These are phyloP conservation scores for Sinosuthora webbiana DNA, from an alignment of 2,113 vertebrate genomes.

Conservation along the genomic window DNA sequence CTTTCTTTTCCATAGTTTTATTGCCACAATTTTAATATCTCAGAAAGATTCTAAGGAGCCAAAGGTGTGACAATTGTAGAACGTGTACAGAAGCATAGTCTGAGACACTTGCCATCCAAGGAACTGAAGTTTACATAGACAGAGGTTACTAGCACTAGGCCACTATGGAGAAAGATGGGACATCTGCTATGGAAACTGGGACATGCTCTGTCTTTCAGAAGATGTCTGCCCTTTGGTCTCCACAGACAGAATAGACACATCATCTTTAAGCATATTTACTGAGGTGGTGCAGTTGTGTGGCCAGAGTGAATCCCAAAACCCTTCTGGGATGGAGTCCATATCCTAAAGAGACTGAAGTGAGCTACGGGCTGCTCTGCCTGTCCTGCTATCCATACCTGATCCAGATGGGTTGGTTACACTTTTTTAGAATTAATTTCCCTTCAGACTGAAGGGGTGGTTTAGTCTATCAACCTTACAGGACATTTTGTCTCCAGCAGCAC, in stretches of 20 bases:
- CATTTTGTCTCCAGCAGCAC: background rate
- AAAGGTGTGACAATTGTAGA: background rate
- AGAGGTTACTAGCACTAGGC: background rate
- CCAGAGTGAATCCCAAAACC: background rate
- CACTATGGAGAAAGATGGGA: background rate
- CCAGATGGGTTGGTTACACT: background rate
- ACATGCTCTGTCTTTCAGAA: background rate
- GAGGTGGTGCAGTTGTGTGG: background rate
- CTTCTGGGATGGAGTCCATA: background rate
- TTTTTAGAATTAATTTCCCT: background rate
- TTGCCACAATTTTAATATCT: background rate
- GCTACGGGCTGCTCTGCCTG: background rate
- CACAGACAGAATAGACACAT: rapidly evolving
- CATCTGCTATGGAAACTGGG: background rate
- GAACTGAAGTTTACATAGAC: rapidly evolving
- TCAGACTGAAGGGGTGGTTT: background rate
- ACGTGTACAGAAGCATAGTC: background rate
- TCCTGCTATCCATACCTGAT: background rate
- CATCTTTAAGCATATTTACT: background rate
- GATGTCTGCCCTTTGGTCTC: background rate
- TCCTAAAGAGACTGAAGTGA: background rate
- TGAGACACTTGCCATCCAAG: background rate
- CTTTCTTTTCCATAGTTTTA: background rate
- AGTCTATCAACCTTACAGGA: background rate
- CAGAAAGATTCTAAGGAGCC: background rate